Conservation (phyloP, 2,113 vertebrate genomes). For the Lycaon pictus region DNA sequence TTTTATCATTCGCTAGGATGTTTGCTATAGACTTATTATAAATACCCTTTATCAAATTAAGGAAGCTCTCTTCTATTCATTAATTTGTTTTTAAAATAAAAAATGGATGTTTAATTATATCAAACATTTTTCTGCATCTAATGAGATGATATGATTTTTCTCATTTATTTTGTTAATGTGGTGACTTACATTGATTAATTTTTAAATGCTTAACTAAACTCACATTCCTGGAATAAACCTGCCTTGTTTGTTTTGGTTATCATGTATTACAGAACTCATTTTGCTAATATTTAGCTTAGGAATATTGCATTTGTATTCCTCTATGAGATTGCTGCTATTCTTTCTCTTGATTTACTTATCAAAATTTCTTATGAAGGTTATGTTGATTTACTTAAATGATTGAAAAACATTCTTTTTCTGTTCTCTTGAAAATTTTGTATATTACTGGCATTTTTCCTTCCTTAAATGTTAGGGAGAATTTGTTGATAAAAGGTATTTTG, state of each 20-base stretch:
- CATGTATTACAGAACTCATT: background rate
- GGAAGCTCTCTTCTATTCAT: background rate
- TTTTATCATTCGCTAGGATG: background rate
- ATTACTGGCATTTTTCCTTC: background rate
- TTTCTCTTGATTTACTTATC: background rate
- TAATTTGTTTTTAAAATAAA: background rate
- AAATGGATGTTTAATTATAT: background rate
- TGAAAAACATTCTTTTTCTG: background rate
- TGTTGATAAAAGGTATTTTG: background rate
- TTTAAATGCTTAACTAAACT: conserved; percentile 17
- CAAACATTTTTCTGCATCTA: background rate
- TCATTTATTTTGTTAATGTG: background rate
- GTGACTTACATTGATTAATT: background rate
- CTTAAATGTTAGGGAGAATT: conserved; percentile 4
- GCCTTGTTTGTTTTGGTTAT: conserved; percentile 1
- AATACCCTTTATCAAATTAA: background rate
- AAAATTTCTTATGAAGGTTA: background rate
- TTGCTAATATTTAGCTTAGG: conserved; percentile 2
- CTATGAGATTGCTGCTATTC: background rate
- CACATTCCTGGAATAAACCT: background rate
- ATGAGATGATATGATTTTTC: background rate
- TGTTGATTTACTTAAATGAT: background rate
- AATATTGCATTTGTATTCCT: conserved; percentile 6
- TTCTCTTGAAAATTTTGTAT: background rate
- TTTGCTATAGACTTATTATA: background rate